Evolutionary conservation across 2,888 invertebrate species (phyloP).

Genomic region (Pseudococcus longispinus): DNA sequence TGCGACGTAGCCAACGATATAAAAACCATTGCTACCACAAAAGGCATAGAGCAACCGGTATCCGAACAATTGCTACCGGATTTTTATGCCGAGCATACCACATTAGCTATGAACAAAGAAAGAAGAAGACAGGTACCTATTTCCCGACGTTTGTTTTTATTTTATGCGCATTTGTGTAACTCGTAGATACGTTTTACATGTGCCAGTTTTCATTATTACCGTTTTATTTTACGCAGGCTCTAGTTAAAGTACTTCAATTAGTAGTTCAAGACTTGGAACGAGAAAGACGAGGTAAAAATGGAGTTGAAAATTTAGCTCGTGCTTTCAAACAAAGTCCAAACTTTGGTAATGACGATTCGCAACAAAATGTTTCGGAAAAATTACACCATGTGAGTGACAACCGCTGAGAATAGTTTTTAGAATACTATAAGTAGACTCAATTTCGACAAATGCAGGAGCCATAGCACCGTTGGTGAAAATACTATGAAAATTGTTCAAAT

Average conservation of each 20-base stretch:
- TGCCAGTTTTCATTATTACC: neutral
- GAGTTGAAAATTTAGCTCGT: constrained; percentile 85
- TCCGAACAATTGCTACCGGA: constrained; percentile 88
- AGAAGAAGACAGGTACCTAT: constrained; percentile 77
- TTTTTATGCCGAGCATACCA: constrained; percentile 94
- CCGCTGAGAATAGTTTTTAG: neutral
- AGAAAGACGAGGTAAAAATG: constrained; percentile 87
- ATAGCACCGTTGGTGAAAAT: too few species aligned
- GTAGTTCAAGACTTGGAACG: constrained; percentile 88
- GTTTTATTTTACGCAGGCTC: constrained; percentile 67
- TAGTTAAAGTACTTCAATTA: constrained; percentile 83
- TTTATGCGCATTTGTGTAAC: neutral
- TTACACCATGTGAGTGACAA: constrained; percentile 79
- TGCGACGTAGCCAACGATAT: constrained; percentile 69
- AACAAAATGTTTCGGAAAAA: constrained; percentile 90
- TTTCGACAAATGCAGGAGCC: too few species aligned
- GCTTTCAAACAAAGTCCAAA: constrained; percentile 86
- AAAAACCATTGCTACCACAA: constrained; percentile 70
- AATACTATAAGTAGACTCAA: too few species aligned
- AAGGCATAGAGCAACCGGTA: constrained; percentile 74
- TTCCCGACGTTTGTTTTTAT: too few species aligned
- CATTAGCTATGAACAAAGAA: constrained; percentile 90
- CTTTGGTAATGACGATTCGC: constrained; percentile 86
- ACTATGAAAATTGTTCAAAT: too few species aligned
- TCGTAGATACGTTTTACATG: neutral